Percentiles rank a stretch among this genome's conserved stretches.
These are phyloP conservation scores for Subanguina moxae DNA, from an alignment of 1,140 invertebrate genomes.

Conservation along the genomic window DNA sequence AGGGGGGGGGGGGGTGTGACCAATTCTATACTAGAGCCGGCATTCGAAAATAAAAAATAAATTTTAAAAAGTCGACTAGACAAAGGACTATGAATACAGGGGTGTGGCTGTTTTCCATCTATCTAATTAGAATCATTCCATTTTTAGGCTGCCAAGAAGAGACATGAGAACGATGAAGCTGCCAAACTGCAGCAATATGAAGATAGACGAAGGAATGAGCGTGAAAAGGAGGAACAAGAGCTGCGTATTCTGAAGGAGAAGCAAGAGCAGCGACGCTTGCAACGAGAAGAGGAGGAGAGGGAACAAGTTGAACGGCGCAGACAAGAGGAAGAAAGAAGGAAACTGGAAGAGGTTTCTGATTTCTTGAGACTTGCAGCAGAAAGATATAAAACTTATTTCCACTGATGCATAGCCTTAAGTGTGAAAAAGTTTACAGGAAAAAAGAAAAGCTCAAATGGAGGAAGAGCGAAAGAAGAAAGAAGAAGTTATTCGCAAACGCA, in stretches of 20 bases:
- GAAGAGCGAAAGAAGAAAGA: conserved; percentile 48
- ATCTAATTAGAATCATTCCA: too few species aligned
- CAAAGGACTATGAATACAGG: too few species aligned
- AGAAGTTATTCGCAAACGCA: conserved; percentile 40
- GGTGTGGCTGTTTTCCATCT: too few species aligned
- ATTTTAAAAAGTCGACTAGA: too few species aligned
- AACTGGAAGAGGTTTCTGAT: conserved; percentile 43
- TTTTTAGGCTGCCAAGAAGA: conserved; percentile 51
- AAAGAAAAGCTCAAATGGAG: conserved; percentile 46
- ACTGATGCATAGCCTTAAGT: too few species aligned
- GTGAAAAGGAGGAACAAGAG: conserved; percentile 53
- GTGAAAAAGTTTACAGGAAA: conserved; percentile 29
- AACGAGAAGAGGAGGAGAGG: conserved; percentile 57
- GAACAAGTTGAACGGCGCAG: conserved; percentile 48
- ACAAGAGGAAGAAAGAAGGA: conserved; percentile 51
- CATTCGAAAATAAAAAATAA: too few species aligned
- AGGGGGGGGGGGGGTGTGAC: too few species aligned
- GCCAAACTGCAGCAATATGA: conserved; percentile 58
- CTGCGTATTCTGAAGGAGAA: conserved; percentile 56
- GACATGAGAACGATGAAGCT: conserved; percentile 57
- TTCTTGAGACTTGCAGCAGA: conserved; percentile 14
- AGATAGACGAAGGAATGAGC: conserved; percentile 45
- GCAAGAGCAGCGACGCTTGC: conserved; percentile 54
- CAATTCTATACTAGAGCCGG: too few species aligned
- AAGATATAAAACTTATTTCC: too few species aligned